Base-by-base conservation (phyloP, 2,888 invertebrate genomes). In the Phyto melanocephala region DNA sequence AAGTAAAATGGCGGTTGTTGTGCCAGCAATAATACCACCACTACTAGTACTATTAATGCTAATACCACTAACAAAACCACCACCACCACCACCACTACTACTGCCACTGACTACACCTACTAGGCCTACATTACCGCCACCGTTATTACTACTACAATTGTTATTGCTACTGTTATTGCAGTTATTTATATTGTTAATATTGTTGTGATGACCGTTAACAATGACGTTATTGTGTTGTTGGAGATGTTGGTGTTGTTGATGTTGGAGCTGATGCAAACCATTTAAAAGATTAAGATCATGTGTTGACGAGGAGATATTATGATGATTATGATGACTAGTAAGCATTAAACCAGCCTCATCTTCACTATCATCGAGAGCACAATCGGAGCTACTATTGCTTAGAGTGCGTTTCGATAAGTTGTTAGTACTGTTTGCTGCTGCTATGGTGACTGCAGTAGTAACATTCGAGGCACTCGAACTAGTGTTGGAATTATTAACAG, bases 341-440 rank as follows among this genome's bases (percentile, higher is more conserved):
- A 60, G 20, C 22, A 82, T 76, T 47, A 75, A 67, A 45, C 71
- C 60, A 54, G 75, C 37, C 35, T 88, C 88, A 67, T 90, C 89
- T n/a, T 91, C 91, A 80, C 89, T 90, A 54, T 89, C 88, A 56
- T 89, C 89, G 35, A 89, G 84, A 3, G 87, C 88, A 85, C 89
- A 89, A 20, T 89, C 89, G 33, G 89, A 89, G 84, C 90, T 86
- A 58, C 85, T 85, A 68, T 86, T 86, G 81, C 86, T 86, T 54
- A 86, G 79, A 13, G 95, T 95, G 87, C 95, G 95, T 89, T 96
- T 96, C 85, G 94, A 90, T 37, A 92, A 91, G 81, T 85, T 80
- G 67, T 80, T 81, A 60, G 81, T 83, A 63, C 80, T 83, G 67
- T 65, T 81, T n/a, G 60, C 74, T 24, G 84, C 80, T 45, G 83